A percentile compares a stretch with the other conserved stretches of the same genome.
phyloP scores from a whole-genome alignment of 1,140 invertebrate genomes.

The Lepidurus couesii region DNA sequence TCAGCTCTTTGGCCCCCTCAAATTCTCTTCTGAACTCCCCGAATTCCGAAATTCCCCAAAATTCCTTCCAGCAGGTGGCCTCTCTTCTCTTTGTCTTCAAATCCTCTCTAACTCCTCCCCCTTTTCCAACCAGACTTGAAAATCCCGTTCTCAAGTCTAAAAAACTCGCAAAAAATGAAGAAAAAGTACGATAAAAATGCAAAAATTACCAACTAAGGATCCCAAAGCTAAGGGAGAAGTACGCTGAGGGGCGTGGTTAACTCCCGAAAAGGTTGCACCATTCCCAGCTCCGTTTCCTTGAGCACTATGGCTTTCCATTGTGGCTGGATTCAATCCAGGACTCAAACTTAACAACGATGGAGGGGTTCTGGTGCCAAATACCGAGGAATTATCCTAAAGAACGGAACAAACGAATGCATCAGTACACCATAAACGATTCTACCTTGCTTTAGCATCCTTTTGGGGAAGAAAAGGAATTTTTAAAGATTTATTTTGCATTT shows the following conservation, averaged over 20 bases:
- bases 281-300: not conserved
- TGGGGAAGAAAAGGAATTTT: too few species aligned
- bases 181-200: not conserved
- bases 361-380: slow-evolving; percentile 4
- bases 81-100: not conserved
- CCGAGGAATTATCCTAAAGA: not conserved
- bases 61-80: slow-evolving; percentile 1
- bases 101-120: not conserved
- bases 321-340: slow-evolving; percentile 8
- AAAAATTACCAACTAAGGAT: not conserved
- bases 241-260: not conserved
- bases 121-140: not conserved
- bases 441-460: too few species aligned
- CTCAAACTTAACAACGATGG: slow-evolving; percentile 18
- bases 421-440: too few species aligned
- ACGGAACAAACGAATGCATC: not conserved
- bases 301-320: slow-evolving; percentile 8
- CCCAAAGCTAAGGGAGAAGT: slow-evolving; percentile 1
- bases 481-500: too few species aligned
- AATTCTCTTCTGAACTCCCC: too few species aligned
- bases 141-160: not conserved
- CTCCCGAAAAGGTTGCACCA: not conserved
- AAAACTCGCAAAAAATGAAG: not conserved
- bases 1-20: too few species aligned
- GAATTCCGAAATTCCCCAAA: too few species aligned